Evolutionary conservation across 1,140 invertebrate species (phyloP), one percentile per base, ranked within the genome.

Genomic region (Geopemphigus sp.): DNA sequence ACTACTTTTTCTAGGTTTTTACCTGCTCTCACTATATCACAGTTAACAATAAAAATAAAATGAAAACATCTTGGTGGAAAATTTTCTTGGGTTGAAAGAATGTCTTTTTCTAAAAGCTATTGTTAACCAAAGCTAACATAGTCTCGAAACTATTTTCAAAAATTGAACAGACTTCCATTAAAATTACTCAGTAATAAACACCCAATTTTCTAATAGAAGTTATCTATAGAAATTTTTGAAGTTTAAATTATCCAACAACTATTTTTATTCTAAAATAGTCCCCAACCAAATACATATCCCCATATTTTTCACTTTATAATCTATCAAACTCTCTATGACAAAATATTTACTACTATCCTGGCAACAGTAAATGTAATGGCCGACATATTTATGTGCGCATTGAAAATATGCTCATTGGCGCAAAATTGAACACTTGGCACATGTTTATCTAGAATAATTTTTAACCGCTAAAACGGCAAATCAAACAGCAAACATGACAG

Each of bases 311-410:
- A 15, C 2, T 26, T 66, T 32, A 10, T 11, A 45, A n/a, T 8
- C 47, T 12, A 50, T 45, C 39, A 66, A 32, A 19, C 39, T 47
- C 8, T 47, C 1, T 8, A 68, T 5, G 32, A 47, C 22, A 68
- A 68, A 68, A 68, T 68, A 68, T 68, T 68, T 68, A 50, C n/a
- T 68, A 50, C 39, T 26, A 68, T 68, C 22, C 66, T 68, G 66
- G 66, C 66, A 68, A 68, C 45, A 68, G 5, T 5, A 6, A 68
- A 6, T 68, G 45, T 50, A 3, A 68, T 26, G 22, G 1, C 45
- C 17, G 66, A 50, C 66, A 50, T 68, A 68, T 50, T 68, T 68
- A 68, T 68, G 8, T 68, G 22, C 1, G 3, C 6, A 68, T 50
- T 68, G 45, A 68, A 68, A 68, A 50, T 68, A 22, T 68, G 45